Evolutionary conservation across 92 coral and sea anemone species (phyloP), one percentile per base, ranked within the genome.

Genomic region (Parazoanthus swiftii): DNA sequence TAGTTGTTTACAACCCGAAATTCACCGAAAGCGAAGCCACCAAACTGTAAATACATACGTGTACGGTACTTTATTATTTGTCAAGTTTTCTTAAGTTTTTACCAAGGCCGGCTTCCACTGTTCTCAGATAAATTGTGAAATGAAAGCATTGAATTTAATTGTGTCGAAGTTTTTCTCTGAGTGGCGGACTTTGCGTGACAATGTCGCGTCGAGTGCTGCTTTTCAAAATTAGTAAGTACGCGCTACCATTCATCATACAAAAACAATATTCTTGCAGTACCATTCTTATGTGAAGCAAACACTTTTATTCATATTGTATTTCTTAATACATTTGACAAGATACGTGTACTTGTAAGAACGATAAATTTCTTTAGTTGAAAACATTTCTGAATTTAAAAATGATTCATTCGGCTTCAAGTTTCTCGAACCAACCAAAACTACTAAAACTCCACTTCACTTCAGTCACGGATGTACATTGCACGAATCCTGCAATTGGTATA

Each of bases 11-110:
- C 77, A 73, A 73, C 77, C 77, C 77, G 43, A 73, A 8, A 73
- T 73, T 73, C 77, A 73, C 77, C 77, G 77, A 73, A 73, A 73
- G 77, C 77, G 38, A 73, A 73, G 77, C 77, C 77, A 73, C 77
- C 77, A 73, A 73, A 73, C 77, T 73, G 38, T 73, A 73, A 73
- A 73, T 38, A 73, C 77, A 23, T 25, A 73, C 33, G 0, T 29
- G 3, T 38, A 73, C 77, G 77, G 77, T 73, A 73, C 77, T 35
- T 73, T 73, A 73, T 73, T 73, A n/a, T 38, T 5, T 73, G 38
- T 8, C 77, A 73, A 73, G 38, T 73, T 38, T 73, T 73, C 77
- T 35, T n/a, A 73, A 25, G 77, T 73, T 73, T 72, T 73, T 73
- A 73, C 77, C 77, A n/a, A 73, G 77, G n/a, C 25, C 77, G 38